These are phyloP conservation scores for Boulengerochromis microlepis DNA, from an alignment of 2,113 vertebrate genomes.

Conservation along the genomic window DNA sequence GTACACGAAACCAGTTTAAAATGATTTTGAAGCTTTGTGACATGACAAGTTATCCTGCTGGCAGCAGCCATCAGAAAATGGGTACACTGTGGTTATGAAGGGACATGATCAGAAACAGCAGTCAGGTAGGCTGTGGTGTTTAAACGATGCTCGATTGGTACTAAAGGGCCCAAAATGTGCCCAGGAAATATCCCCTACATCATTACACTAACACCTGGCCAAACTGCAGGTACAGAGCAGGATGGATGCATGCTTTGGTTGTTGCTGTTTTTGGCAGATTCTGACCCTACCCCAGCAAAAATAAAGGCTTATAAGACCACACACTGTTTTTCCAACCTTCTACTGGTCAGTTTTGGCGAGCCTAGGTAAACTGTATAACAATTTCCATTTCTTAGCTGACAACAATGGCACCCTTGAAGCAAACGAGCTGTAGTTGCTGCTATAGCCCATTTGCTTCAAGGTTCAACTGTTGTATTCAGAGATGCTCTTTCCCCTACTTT, in stretches of 20 bases:
- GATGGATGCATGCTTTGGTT: not conserved
- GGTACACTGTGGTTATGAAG: not conserved
- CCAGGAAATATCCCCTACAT: not conserved
- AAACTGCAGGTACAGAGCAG: not conserved
- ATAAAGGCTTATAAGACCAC: not conserved
- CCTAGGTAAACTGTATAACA: not conserved
- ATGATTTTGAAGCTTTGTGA: not conserved
- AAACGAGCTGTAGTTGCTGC: not conserved
- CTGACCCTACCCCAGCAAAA: not conserved
- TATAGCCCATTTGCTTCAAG: not conserved
- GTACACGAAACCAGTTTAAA: not conserved
- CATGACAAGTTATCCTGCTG: not conserved
- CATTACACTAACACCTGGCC: not conserved
- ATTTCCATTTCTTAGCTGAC: not conserved
- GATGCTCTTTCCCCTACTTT: not conserved
- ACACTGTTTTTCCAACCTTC: not conserved
- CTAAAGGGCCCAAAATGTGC: not conserved
- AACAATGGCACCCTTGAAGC: not conserved
- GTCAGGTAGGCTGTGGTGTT: not conserved
- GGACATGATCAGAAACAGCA: not conserved
- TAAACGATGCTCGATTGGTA: not conserved
- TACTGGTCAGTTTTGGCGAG: not conserved
- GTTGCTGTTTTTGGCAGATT: not conserved
- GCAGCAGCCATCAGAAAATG: not conserved
- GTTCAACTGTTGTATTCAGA: not conserved